These are phyloP conservation scores for Aplysia californica DNA, from an alignment of 1,140 invertebrate species.

Conservation along the genomic window DNA sequence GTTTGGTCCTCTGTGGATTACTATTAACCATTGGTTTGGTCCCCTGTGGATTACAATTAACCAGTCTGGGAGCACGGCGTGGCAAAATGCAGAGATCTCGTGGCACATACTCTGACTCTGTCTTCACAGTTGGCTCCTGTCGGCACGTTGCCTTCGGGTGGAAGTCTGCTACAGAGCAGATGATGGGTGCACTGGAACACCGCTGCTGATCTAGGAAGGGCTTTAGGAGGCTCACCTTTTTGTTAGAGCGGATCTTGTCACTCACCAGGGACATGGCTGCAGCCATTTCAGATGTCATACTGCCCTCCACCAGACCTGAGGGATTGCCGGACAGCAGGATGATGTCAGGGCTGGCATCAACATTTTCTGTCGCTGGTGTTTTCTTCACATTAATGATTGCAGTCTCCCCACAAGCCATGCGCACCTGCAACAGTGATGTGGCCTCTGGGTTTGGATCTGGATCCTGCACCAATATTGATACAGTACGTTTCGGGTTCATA, in stretches of 20 bases:
- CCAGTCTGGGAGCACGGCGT: too few species aligned
- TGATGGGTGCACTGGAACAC: background rate
- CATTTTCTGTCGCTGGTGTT: background rate
- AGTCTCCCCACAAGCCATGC: slow-evolving; percentile 10
- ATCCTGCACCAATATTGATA: background rate
- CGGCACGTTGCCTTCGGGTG: too few species aligned
- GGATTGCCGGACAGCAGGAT: background rate
- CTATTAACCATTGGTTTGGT: too few species aligned
- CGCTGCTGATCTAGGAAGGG: too few species aligned
- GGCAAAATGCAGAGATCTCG: too few species aligned
- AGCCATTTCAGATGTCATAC: background rate
- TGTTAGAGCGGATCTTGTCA: background rate
- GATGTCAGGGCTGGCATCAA: background rate
- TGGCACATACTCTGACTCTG: too few species aligned
- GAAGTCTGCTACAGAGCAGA: background rate
- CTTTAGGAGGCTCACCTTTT: too few species aligned
- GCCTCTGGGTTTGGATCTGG: slow-evolving; percentile 21
- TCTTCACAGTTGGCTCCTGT: too few species aligned
- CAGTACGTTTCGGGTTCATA: background rate
- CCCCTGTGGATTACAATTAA: too few species aligned
- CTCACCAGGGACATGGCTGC: background rate
- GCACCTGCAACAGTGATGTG: too few species aligned
- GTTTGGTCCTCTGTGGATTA: too few species aligned
- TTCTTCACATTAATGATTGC: slow-evolving; percentile 16
- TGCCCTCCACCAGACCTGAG: background rate